Conservation (phyloP, 2,113 vertebrate genomes). For the Globicephala melas region DNA sequence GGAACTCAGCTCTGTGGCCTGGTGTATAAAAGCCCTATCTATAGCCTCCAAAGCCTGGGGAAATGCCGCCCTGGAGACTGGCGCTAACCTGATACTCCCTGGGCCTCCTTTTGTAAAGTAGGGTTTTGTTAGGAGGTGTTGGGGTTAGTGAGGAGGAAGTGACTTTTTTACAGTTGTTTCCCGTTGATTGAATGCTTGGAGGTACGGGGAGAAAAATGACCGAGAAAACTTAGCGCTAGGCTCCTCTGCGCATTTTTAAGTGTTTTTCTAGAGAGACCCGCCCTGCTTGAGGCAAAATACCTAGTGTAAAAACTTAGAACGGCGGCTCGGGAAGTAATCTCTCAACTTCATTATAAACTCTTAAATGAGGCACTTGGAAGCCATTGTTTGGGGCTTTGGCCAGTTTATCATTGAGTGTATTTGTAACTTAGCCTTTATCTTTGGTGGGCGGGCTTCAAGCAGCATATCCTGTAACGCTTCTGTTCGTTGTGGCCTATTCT, state of each 20-base stretch:
- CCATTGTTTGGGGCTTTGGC: conserved; percentile 38
- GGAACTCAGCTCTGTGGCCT: background rate
- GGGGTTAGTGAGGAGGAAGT: background rate
- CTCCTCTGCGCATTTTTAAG: background rate
- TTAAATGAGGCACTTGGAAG: conserved; percentile 26
- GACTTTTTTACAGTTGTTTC: background rate
- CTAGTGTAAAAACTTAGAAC: background rate
- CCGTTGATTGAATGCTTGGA: background rate
- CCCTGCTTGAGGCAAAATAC: background rate
- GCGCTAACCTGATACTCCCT: conserved; percentile 28
- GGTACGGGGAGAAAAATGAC: background rate
- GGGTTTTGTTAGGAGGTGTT: conserved; percentile 24
- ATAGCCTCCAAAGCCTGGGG: conserved; percentile 1
- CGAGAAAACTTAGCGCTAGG: background rate
- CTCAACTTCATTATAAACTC: background rate
- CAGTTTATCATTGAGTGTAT: background rate
- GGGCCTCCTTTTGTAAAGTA: background rate
- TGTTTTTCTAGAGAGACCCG: background rate
- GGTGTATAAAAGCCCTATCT: conserved; percentile 31
- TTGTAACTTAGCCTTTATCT: background rate
- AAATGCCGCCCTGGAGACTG: background rate
- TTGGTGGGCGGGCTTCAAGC: background rate
- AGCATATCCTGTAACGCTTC: background rate
- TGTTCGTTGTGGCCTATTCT: background rate
- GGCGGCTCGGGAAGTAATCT: conserved; percentile 4